phyloP scores from a whole-genome alignment of 2,888 invertebrate species.

The Agrypnus murinus region DNA sequence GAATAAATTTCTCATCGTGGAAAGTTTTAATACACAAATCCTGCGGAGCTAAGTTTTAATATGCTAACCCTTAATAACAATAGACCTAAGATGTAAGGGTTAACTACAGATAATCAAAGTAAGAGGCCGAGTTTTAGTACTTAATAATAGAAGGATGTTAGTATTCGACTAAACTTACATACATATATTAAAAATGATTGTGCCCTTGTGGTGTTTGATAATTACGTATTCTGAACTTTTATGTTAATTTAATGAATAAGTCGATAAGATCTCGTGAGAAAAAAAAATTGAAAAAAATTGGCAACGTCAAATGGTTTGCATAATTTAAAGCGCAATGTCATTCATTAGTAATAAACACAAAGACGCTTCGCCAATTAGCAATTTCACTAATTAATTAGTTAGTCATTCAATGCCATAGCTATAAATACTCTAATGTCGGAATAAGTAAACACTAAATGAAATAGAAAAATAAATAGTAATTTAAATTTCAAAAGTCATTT shows the following conservation, averaged over 20 bases:
- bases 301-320: no score
- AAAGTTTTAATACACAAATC: no score
- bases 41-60: background rate
- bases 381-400: conserved; percentile 1
- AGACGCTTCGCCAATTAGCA: background rate
- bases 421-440: no score
- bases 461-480: conserved; percentile 29
- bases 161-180: conserved; percentile 8
- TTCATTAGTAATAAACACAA: conserved; percentile 14
- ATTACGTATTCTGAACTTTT: no score
- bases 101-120: conserved; percentile 12
- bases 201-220: background rate
- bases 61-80: background rate
- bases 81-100: conserved; percentile 9
- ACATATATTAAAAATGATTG: conserved; percentile 9
- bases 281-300: no score
- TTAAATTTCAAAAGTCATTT: conserved; percentile 48
- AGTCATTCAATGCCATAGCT: background rate
- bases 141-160: conserved; percentile 11
- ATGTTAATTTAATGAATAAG: no score
- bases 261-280: no score
- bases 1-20: no score
- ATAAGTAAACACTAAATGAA: background rate
- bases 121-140: conserved; percentile 3
- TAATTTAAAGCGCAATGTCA: conserved; percentile 4